phyloP scores from a whole-genome alignment of 2,797 vertebrate species.

The Hemitrygon akajei region DNA sequence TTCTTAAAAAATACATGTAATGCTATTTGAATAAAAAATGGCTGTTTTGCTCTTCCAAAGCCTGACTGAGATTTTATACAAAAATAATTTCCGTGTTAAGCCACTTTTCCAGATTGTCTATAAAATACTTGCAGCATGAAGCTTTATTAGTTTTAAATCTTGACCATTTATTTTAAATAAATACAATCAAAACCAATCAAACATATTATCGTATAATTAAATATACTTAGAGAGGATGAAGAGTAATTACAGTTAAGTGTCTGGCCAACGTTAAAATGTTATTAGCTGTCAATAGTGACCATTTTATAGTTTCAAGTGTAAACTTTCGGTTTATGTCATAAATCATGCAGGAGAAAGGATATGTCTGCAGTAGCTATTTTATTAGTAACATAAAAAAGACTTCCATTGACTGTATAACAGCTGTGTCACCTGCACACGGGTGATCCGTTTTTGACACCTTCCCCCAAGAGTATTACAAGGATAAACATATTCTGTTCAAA shows the following conservation, averaged over 20 bases:
- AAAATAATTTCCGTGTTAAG: not conserved
- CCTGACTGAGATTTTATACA: not conserved
- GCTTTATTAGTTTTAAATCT: not conserved
- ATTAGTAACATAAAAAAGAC: slow-evolving; percentile 38
- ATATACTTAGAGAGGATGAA: not conserved
- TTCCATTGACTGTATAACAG: slow-evolving; percentile 60
- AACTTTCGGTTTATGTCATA: slow-evolving; percentile 24
- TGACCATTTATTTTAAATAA: not conserved
- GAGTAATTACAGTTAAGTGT: not conserved
- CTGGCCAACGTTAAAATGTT: not conserved
- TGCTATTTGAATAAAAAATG: not conserved
- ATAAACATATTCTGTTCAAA: slow-evolving; percentile 89
- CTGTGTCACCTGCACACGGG: slow-evolving; percentile 71
- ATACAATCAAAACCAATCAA: not conserved
- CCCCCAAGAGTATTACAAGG: slow-evolving; percentile 69
- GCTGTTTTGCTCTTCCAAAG: not conserved
- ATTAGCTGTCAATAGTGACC: slow-evolving; percentile 23
- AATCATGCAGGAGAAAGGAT: slow-evolving; percentile 23
- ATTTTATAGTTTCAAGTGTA: not conserved
- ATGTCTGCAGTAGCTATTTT: slow-evolving; percentile 25
- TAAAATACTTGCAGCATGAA: not conserved
- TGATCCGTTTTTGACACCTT: slow-evolving; percentile 70
- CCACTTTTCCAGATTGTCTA: not conserved
- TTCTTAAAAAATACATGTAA: too few species aligned
- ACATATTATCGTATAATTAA: not conserved